Percentiles rank a stretch among this genome's conserved stretches.
phyloP scores from a whole-genome alignment of 2,113 vertebrate genomes.

The Xyrauchen texanus region DNA sequence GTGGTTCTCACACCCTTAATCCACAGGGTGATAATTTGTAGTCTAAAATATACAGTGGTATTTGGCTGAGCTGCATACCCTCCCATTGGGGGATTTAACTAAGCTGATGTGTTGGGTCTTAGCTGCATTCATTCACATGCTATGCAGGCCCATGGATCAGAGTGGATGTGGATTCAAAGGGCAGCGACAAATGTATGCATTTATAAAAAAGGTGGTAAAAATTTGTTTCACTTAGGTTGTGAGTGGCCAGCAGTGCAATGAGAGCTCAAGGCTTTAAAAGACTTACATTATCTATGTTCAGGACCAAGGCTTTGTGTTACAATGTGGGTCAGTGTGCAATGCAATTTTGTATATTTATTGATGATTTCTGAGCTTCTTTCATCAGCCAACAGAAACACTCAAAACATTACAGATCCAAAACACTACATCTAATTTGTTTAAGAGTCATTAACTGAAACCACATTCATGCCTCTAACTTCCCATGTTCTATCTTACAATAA shows the following conservation, averaged over 20 bases:
- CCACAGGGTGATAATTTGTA: not conserved
- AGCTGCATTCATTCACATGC: constrained; percentile 9
- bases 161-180: not conserved
- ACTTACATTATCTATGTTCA: constrained; percentile 14
- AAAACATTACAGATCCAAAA: not conserved
- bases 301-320: not conserved
- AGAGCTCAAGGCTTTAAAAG: constrained; percentile 28
- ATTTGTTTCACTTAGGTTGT: constrained; percentile 13
- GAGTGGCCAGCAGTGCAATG: constrained; percentile 1
- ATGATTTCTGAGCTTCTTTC: not conserved
- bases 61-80: constrained; percentile 13
- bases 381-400: not conserved
- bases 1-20: constrained; percentile 35
- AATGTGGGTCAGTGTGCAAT: constrained; percentile 42
- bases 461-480: no score
- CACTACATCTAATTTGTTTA: not conserved
- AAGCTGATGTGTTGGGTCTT: not conserved
- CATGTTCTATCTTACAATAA: no score
- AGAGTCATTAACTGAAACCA: no score
- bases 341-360: not conserved
- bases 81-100: not conserved
- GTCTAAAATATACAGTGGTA: constrained; percentile 23
- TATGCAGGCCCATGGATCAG: not conserved
- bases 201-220: constrained; percentile 19
- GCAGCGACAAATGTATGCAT: constrained; percentile 24